Conservation (phyloP, 2,888 invertebrate genomes). For the Herminia tarsipennalis region DNA sequence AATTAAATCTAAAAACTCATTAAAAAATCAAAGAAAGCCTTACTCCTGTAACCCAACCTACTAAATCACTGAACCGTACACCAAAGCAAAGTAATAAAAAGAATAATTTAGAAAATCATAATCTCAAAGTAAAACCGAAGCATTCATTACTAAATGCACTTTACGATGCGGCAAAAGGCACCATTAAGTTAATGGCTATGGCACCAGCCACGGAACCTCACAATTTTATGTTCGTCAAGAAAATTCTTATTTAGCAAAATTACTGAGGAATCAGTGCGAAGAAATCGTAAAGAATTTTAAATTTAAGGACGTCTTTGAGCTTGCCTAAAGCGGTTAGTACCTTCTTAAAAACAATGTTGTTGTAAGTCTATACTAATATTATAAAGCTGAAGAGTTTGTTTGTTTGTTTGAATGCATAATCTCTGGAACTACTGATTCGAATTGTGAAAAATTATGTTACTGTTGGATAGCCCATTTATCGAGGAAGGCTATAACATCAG, state of each 20-base stretch:
- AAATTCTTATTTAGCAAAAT: background rate
- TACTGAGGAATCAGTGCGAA: background rate
- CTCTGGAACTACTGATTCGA: no score
- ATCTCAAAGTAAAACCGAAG: background rate
- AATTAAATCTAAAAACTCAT: no score
- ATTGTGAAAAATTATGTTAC: no score
- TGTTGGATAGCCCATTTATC: no score
- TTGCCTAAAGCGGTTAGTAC: no score
- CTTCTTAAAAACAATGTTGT: no score
- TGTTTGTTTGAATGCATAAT: background rate
- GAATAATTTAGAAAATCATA: background rate
- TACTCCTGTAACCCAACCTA: background rate
- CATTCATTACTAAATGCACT: background rate
- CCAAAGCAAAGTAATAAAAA: background rate
- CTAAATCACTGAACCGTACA: background rate
- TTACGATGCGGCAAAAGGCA: background rate
- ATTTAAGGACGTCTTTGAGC: background rate
- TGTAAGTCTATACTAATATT: no score
- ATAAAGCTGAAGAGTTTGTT: background rate
- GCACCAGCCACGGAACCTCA: constrained; percentile 1
- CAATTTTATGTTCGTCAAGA: background rate
- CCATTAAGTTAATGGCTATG: constrained; percentile 2
- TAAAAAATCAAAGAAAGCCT: background rate
- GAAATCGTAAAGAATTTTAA: background rate
- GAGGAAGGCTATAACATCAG: no score